Percentiles rank a stretch among this genome's conserved stretches.
Conservation (phyloP, 92 coral and sea anemone genomes). For the Zoanthus solanderi region DNA sequence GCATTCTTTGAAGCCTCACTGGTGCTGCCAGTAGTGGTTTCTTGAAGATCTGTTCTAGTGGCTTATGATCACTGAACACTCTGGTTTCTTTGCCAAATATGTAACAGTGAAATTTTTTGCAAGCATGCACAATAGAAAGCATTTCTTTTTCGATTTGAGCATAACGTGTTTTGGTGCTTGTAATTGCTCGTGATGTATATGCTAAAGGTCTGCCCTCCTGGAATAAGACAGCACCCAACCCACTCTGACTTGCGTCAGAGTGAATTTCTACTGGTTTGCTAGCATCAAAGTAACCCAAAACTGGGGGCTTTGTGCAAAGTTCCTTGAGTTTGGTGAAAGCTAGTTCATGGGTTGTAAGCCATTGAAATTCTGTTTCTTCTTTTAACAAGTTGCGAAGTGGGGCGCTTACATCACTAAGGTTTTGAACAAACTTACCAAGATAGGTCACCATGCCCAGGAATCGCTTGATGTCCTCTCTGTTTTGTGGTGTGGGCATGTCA, state of each 20-base stretch:
- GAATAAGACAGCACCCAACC: not conserved
- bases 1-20: too few relatives aligned
- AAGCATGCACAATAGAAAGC: conserved; percentile 16
- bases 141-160: conserved; percentile 3
- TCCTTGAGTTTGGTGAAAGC: not conserved
- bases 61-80: not conserved
- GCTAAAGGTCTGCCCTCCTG: conserved; percentile 37
- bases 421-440: too few relatives aligned
- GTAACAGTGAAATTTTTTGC: not conserved
- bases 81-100: not conserved
- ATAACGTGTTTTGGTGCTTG: not conserved
- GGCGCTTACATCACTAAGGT: too few relatives aligned
- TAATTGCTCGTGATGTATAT: conserved; percentile 1
- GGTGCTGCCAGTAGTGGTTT: too few relatives aligned
- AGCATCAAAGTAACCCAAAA: conserved; percentile 6
- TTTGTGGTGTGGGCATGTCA: too few relatives aligned
- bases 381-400: conserved; percentile 10
- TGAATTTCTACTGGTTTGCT: not conserved
- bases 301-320: not conserved
- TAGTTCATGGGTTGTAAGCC: not conserved
- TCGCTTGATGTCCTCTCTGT: too few relatives aligned
- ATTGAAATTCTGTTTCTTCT: conserved; percentile 7
- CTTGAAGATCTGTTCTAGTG: too few relatives aligned
- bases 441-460: too few relatives aligned
- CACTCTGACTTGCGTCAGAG: conserved; percentile 7